A percentile compares a stretch with the other conserved stretches of the same genome.
Conservation (phyloP, 2,888 invertebrate genomes). For the Protula sp. region DNA sequence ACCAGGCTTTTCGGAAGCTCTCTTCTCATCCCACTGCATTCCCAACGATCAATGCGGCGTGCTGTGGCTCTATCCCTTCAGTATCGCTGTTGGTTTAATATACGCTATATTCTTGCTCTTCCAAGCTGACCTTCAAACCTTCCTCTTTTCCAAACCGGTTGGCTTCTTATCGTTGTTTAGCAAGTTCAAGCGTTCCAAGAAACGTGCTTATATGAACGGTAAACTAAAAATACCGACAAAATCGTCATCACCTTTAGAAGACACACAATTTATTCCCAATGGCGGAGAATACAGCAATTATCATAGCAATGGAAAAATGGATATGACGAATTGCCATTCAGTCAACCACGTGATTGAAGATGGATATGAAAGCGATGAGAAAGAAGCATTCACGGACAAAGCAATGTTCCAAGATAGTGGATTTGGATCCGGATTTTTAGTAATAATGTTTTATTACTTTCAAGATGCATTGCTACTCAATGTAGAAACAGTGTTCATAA, state of each 20-base stretch:
- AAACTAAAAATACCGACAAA: no score
- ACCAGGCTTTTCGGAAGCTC: constrained; percentile 20
- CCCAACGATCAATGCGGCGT: constrained; percentile 15
- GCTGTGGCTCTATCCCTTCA: constrained; percentile 16
- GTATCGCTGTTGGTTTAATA: constrained; percentile 13
- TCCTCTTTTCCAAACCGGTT: constrained; percentile 18
- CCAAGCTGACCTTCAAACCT: constrained; percentile 20
- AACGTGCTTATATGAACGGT: background rate
- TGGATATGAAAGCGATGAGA: background rate
- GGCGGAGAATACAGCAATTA: no score
- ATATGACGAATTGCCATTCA: background rate
- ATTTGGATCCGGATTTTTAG: constrained; percentile 18
- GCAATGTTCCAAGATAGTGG: no score
- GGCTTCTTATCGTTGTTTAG: background rate
- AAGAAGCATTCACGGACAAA: background rate
- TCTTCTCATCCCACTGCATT: constrained; percentile 20
- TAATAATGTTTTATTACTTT: constrained; percentile 26
- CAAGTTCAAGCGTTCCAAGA: background rate
- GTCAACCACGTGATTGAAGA: background rate
- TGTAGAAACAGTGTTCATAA: constrained; percentile 19
- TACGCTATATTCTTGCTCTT: constrained; percentile 22
- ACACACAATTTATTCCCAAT: background rate
- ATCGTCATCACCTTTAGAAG: background rate
- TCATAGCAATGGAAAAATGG: no score
- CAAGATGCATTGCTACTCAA: constrained; percentile 27